A percentile compares a stretch with the other conserved stretches of the same genome.
Conservation (phyloP, 2,888 invertebrate species). For the Leptodirus hochenwartii region DNA sequence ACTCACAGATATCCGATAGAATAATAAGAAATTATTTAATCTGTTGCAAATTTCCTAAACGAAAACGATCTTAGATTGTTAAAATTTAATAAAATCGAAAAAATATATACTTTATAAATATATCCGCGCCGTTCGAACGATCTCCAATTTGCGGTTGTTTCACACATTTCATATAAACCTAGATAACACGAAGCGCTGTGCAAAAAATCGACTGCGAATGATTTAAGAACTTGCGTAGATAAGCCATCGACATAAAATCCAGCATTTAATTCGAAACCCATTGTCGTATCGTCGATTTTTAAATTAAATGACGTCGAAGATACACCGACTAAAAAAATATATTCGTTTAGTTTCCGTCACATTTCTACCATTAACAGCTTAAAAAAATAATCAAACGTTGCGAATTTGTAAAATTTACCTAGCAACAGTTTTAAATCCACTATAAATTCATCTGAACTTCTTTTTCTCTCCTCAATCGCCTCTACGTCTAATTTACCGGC, state of each 20-base stretch:
- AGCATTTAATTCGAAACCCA: slow-evolving; percentile 17
- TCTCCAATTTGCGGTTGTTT: slow-evolving; percentile 15
- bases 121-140: slow-evolving; percentile 19
- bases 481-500: no score
- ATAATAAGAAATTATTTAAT: slow-evolving; percentile 36
- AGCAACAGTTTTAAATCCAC: slow-evolving; percentile 7
- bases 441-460: no score
- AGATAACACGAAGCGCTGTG: slow-evolving; percentile 22
- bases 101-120: slow-evolving; percentile 20
- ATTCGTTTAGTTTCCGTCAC: slow-evolving; percentile 1
- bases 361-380: no score
- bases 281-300: slow-evolving; percentile 17
- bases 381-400: no score
- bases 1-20: slow-evolving; percentile 35
- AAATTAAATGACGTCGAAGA: slow-evolving; percentile 21
- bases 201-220: slow-evolving; percentile 20
- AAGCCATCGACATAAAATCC: slow-evolving; percentile 20
- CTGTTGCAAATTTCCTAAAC: slow-evolving; percentile 44
- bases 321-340: slow-evolving; percentile 22
- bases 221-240: slow-evolving; percentile 17
- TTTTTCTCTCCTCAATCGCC: no score
- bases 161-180: slow-evolving; percentile 20
- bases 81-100: slow-evolving; percentile 1
- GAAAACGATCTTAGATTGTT: no score
- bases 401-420: no score